A percentile compares a stretch with the other conserved stretches of the same genome.
phyloP scores from a whole-genome alignment of 30 jellyfish, hydroid and myxozoan genomes.

The Cassiopea xamachana region DNA sequence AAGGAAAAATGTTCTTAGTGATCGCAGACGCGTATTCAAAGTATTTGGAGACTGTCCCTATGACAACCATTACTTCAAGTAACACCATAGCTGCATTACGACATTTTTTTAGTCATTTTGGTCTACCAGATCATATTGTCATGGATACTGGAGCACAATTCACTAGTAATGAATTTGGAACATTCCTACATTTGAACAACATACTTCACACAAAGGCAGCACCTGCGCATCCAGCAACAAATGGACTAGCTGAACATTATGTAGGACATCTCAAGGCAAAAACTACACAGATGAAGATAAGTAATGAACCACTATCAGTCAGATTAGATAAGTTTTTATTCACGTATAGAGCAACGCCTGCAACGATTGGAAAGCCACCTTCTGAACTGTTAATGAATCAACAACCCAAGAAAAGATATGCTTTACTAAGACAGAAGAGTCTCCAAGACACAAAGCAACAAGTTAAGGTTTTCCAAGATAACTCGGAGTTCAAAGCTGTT shows the following conservation, averaged over 20 bases:
- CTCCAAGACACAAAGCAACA: slow-evolving; percentile 25
- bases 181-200: slow-evolving; percentile 19
- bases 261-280: slow-evolving; percentile 42
- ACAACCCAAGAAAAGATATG: slow-evolving; percentile 34
- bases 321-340: slow-evolving; percentile 19
- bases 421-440: slow-evolving; percentile 15
- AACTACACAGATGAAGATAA: slow-evolving; percentile 19
- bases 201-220: slow-evolving; percentile 64
- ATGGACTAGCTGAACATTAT: slow-evolving; percentile 67
- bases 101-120: slow-evolving; percentile 25
- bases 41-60: neutral
- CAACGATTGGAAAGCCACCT: slow-evolving; percentile 52
- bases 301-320: slow-evolving; percentile 23
- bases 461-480: slow-evolving; percentile 6
- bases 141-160: slow-evolving; percentile 68
- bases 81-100: slow-evolving; percentile 8
- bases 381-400: slow-evolving; percentile 40
- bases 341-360: slow-evolving; percentile 34
- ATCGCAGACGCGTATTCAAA: neutral
- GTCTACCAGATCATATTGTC: slow-evolving; percentile 61
- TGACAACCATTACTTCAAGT: neutral
- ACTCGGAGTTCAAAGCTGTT: slow-evolving; percentile 32
- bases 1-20: slow-evolving; percentile 43
- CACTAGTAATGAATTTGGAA: slow-evolving; percentile 52
- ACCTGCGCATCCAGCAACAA: slow-evolving; percentile 75